phyloP scores from a whole-genome alignment of 2,113 vertebrate genomes.

The Gracilinanus agilis region DNA sequence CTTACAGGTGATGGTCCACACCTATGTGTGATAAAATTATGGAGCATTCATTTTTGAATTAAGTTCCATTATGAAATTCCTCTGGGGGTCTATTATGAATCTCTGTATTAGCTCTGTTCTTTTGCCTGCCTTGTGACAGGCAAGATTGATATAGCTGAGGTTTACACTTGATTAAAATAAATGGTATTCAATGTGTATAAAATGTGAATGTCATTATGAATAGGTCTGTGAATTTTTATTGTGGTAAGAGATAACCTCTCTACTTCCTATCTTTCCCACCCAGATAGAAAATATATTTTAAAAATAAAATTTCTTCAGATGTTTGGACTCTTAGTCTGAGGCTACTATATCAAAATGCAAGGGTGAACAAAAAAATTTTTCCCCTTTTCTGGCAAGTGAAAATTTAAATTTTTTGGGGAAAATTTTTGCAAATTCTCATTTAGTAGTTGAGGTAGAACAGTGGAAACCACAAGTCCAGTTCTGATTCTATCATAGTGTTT shows the following conservation, averaged over 20 bases:
- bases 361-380: slow-evolving; percentile 25
- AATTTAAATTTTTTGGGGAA: neutral
- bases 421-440: slow-evolving; percentile 6
- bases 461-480: neutral
- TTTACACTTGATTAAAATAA: slow-evolving; percentile 43
- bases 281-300: neutral
- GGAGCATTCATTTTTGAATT: neutral
- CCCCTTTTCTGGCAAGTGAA: neutral
- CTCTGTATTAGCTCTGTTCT: slow-evolving; percentile 19
- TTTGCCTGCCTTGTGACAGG: slow-evolving; percentile 7
- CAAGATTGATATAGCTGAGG: neutral
- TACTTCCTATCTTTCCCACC: neutral
- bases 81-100: neutral
- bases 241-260: neutral
- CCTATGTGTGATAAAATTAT: slow-evolving; percentile 18
- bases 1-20: neutral
- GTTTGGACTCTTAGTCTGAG: neutral
- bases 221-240: neutral
- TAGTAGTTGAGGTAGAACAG: neutral
- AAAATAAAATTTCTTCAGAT: neutral
- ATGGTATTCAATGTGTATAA: neutral
- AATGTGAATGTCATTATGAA: slow-evolving; percentile 11
- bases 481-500: neutral
- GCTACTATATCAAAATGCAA: neutral
- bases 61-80: neutral